phyloP scores from a whole-genome alignment of 2,888 invertebrate genomes.

The Iselma pallidipennis region DNA sequence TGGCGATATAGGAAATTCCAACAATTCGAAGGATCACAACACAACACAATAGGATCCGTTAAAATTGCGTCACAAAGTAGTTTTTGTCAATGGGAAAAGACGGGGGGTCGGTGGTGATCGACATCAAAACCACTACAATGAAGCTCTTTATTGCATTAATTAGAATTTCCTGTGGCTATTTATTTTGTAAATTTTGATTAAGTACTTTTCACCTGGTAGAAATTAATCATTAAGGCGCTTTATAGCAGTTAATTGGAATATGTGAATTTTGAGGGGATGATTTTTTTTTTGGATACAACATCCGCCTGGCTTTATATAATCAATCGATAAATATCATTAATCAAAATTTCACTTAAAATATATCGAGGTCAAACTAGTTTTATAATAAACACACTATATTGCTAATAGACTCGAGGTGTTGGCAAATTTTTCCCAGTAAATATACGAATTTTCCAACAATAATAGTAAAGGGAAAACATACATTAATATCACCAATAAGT shows the following conservation, averaged over 20 bases:
- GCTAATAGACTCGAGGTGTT: not conserved
- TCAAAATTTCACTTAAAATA: slow-evolving; percentile 24
- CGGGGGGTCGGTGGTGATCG: not conserved
- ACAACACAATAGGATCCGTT: not conserved
- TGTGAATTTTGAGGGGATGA: too few species aligned
- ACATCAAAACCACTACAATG: too few species aligned
- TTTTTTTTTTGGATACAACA: not conserved
- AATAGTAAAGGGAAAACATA: not conserved
- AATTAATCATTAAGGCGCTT: not conserved
- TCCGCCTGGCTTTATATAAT: not conserved
- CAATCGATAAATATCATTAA: slow-evolving; percentile 28
- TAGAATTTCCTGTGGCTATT: not conserved
- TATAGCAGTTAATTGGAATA: not conserved
- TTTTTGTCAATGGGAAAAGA: not conserved
- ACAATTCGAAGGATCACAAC: not conserved
- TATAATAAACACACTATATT: not conserved
- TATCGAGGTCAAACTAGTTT: not conserved
- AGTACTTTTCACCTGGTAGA: not conserved
- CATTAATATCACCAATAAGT: not conserved
- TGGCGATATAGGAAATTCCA: not conserved
- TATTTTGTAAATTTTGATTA: not conserved
- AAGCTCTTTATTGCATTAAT: not conserved
- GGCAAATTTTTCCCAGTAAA: not conserved
- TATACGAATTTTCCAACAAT: too few species aligned
- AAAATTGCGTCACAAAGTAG: not conserved